Base-by-base conservation (phyloP, 1,140 invertebrate species). In the Pemphigus obesinymphae region DNA sequence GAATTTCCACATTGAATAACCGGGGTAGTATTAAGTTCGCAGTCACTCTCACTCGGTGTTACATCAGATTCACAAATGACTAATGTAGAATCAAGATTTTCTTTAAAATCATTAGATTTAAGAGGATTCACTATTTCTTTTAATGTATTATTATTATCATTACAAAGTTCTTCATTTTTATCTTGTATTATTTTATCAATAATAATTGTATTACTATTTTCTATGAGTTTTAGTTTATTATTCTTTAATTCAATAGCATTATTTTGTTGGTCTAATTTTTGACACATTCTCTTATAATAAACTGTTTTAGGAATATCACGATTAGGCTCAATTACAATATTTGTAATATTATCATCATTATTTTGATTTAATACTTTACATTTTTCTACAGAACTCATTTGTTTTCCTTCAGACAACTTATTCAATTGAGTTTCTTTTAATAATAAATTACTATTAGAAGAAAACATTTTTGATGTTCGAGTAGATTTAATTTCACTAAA, bases 221-320 rank as follows among this genome's bases (percentile, higher is more conserved):
- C 15, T 26, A 17, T 70, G 0, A 31, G 1, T 31, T n/a, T 31
- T 50, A 29, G 13, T 1, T 20, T 31, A 2, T 50, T 31, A 31
- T 63, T 45, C 20, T 45, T 40, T 0, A 11, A n/a, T n/a, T n/a
- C 3, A 34, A 6, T 31, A n/a, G 4, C 43, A 31, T 45, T 1
- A 15, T 80, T 80, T 61, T 40, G 29, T 63, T 63, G 31, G 45
- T 11, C 29, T 80, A 80, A 80, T 43, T 80, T 80, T 80, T 48
- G 37, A 45, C 26, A 80, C 26, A 80, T 10, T 29, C 76, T 63
- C 58, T 61, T 58, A 63, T 26, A 63, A 31, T 61, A 80, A 63
- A 80, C 7, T 26, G 76, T 80, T 80, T 80, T 63, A 40, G 76
- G 76, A 43, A 80, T 31, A 45, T 80, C 26, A 58, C 13, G 1